Conservation (phyloP, 1,140 invertebrate species). For the Stegodyphus mimosarum region DNA sequence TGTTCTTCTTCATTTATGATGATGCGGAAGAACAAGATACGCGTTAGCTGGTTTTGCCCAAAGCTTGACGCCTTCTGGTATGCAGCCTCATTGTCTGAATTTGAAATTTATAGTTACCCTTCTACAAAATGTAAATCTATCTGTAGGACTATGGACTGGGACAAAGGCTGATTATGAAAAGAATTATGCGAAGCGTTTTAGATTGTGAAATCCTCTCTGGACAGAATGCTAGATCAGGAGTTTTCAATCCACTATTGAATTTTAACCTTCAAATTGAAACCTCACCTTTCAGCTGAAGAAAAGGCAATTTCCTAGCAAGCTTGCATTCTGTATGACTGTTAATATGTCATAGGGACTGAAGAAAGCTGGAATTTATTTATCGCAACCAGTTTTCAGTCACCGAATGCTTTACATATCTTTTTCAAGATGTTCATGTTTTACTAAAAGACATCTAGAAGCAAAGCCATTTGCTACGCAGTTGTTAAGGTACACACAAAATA, state of each 20-base stretch:
- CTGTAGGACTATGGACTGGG: conserved; percentile 67
- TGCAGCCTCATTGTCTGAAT: conserved; percentile 68
- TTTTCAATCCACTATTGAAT: background rate
- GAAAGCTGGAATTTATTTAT: background rate
- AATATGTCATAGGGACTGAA: background rate
- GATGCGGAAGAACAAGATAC: background rate
- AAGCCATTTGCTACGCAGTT: too few relatives aligned
- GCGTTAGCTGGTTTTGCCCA: conserved; percentile 27
- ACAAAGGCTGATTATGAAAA: conserved; percentile 65
- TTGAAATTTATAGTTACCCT: conserved; percentile 68
- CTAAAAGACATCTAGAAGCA: too few relatives aligned
- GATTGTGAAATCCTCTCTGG: background rate
- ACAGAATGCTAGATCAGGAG: background rate
- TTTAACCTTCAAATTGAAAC: background rate
- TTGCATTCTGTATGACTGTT: conserved; percentile 3
- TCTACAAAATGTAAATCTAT: conserved; percentile 67
- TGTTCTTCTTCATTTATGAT: background rate
- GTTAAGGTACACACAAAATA: background rate
- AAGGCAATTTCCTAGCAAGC: background rate
- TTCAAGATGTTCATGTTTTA: background rate
- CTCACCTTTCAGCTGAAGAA: background rate
- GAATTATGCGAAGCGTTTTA: too few relatives aligned
- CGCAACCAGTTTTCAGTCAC: background rate
- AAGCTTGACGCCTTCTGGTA: conserved; percentile 63
- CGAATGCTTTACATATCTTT: background rate